These are phyloP conservation scores for Hipparchia sbordonii DNA, from an alignment of 2,888 invertebrate species.

Conservation along the genomic window DNA sequence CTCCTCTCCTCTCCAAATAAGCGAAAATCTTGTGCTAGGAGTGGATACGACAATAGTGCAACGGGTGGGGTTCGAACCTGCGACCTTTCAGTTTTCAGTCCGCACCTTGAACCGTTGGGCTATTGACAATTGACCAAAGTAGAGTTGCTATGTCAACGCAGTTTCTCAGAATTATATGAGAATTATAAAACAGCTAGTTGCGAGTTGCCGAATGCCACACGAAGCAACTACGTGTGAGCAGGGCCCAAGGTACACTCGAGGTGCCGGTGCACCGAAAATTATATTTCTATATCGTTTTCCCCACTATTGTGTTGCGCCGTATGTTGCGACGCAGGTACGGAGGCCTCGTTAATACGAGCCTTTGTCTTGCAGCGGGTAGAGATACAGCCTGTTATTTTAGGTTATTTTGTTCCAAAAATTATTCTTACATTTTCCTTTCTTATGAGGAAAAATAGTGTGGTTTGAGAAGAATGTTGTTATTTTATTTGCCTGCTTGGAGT, in stretches of 20 bases:
- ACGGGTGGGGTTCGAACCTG: too few relatives aligned
- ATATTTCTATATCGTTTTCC: constrained; percentile 2
- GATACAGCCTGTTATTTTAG: constrained; percentile 6
- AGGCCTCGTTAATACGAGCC: constrained; percentile 5
- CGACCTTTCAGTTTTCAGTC: too few relatives aligned
- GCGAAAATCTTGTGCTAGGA: too few relatives aligned
- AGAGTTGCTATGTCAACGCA: too few relatives aligned
- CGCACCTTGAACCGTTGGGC: too few relatives aligned
- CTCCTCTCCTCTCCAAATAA: too few relatives aligned
- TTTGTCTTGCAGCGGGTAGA: constrained; percentile 8
- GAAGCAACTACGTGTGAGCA: too few relatives aligned
- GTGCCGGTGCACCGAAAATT: not conserved
- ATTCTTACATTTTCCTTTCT: not conserved
- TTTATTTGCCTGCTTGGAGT: not conserved
- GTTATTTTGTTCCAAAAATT: constrained; percentile 7
- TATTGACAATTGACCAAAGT: too few relatives aligned
- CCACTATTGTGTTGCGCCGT: constrained; percentile 1
- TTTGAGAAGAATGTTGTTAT: not conserved
- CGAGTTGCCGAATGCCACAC: too few relatives aligned
- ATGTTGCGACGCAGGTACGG: not conserved
- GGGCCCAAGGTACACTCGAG: not conserved
- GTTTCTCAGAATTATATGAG: too few relatives aligned
- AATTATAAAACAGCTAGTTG: too few relatives aligned
- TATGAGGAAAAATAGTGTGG: not conserved
- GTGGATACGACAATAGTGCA: too few relatives aligned